Evolutionary conservation across 2,797 vertebrate genomes (phyloP), one percentile per base, ranked within the genome.

Genomic region (Acanthurus tractus): DNA sequence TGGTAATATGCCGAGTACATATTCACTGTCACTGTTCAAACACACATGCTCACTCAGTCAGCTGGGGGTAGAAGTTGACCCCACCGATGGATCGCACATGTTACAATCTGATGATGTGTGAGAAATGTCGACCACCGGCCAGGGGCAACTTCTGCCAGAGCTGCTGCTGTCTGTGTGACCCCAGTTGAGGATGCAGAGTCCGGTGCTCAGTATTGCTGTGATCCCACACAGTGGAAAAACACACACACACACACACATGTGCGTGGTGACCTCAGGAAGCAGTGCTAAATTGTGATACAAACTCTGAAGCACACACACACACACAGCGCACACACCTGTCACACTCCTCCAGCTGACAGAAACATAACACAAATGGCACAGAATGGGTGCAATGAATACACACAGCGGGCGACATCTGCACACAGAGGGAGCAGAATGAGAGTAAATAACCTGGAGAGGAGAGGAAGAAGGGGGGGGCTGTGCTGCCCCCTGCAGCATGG

Each of bases 361-460:
- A 45, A 88, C n/a, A 64, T 4, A 22, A 62, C 63, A 62, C 66
- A 69, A 62, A 81, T 3, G 4, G 29, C 48, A 79, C 71, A 86
- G 23, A 73, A 53, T 7, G 42, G 52, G 76, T 82, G 83, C 74
- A 74, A 46, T 63, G 54, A 70, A 79, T 36, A 71, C 76, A 82
- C 72, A 3, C 61, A 76, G 76, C 63, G 56, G 46, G 73, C 68
- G 81, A 68, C 69, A 66, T 67, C 68, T 87, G 82, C 88, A 89
- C 77, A 89, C 85, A 83, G 46, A 66, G 56, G 81, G 74, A 89
- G 87, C 75, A 76, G 78, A 70, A 57, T 29, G 74, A 86, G 82
- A 34, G 74, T 73, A 73, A 55, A 81, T 94, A 93, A 96, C 94
- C 95, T 95, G 94, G 56, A 83, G 61, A 89, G 77, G 48, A 86